Conservation (phyloP, 2,113 vertebrate species). For the Mugil cephalus region DNA sequence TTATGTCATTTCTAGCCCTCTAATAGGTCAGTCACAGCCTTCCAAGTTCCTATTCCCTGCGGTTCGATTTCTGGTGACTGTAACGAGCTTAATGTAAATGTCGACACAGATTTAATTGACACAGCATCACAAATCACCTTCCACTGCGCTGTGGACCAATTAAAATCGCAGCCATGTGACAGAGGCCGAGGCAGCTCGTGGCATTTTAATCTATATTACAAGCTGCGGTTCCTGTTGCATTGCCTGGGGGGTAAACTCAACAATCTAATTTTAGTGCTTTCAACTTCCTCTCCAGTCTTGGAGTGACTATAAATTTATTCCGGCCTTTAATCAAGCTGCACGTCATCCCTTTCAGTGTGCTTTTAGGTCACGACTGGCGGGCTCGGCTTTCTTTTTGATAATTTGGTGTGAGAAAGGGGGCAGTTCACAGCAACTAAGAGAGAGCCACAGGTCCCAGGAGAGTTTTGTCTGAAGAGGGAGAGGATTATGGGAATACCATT, state of each 20-base stretch:
- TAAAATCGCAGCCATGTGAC: constrained; percentile 26
- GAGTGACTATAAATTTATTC: constrained; percentile 2
- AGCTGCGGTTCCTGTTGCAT: constrained; percentile 39
- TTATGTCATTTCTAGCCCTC: background rate
- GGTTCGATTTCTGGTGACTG: constrained; percentile 13
- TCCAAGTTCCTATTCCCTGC: constrained; percentile 2
- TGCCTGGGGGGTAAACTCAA: constrained; percentile 23
- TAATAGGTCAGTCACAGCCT: background rate
- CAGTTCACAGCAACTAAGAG: background rate
- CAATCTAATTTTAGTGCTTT: constrained; percentile 54
- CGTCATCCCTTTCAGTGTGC: background rate
- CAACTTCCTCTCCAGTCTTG: constrained; percentile 26
- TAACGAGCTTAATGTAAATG: constrained; percentile 35
- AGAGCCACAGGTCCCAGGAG: background rate
- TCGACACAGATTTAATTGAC: constrained; percentile 52
- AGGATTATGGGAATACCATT: constrained; percentile 36
- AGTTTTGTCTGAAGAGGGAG: background rate
- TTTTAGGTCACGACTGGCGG: background rate
- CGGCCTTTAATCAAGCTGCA: constrained; percentile 17
- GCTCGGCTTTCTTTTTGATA: background rate
- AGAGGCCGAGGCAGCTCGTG: constrained; percentile 25
- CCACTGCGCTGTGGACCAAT: constrained; percentile 12
- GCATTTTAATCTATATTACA: constrained; percentile 34
- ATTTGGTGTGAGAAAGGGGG: background rate
- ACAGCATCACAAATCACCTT: constrained; percentile 39